Conservation (phyloP, 2,113 vertebrate genomes). For the Sisor rabdophorus region DNA sequence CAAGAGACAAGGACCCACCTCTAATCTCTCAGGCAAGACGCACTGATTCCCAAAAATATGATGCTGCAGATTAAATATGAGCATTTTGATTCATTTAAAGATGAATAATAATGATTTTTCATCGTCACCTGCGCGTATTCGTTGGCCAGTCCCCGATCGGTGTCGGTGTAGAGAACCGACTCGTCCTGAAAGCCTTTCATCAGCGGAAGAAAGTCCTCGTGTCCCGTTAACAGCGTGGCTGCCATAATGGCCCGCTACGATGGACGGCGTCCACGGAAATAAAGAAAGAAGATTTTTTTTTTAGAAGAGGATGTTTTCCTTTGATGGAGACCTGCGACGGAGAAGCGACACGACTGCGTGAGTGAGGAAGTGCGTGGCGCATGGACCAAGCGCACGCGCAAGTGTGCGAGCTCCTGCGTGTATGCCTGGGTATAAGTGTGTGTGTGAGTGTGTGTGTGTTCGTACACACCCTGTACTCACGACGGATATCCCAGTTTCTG, state of each 20-base stretch:
- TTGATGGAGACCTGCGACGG: slow-evolving; percentile 5
- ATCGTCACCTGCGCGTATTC: slow-evolving; percentile 69
- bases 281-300: not conserved
- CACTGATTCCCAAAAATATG: not conserved
- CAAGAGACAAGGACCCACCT: slow-evolving; percentile 19
- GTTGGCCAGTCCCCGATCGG: slow-evolving; percentile 55
- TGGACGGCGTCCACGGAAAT: slow-evolving; percentile 25
- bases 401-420: slow-evolving; percentile 16
- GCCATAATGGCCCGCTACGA: slow-evolving; percentile 65
- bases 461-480: not conserved
- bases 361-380: slow-evolving; percentile 24
- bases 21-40: not conserved
- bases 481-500: slow-evolving; percentile 25
- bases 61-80: not conserved
- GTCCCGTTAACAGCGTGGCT: slow-evolving; percentile 79
- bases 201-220: slow-evolving; percentile 87
- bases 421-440: not conserved
- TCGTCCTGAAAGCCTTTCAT: slow-evolving; percentile 77
- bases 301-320: not conserved
- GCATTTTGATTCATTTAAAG: not conserved
- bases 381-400: slow-evolving; percentile 38
- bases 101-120: not conserved
- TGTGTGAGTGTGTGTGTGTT: not conserved
- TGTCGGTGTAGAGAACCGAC: slow-evolving; percentile 67
- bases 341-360: not conserved